Base-by-base conservation (phyloP, 2,113 vertebrate genomes). In the Bufo gargarizans region DNA sequence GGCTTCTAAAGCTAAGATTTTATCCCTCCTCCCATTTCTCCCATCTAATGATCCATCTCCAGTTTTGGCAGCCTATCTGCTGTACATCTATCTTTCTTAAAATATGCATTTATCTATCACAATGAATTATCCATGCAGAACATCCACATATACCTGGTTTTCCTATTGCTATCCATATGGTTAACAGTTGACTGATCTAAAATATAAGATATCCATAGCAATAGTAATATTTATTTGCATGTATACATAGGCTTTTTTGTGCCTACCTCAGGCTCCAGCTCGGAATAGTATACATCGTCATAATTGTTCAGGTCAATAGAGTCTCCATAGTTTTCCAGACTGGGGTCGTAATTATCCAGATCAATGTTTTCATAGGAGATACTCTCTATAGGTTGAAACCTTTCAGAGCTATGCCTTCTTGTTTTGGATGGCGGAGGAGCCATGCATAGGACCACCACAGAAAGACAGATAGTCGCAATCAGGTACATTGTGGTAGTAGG, bases 261-360 rank as follows among this genome's bases (percentile, higher is more conserved):
- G 13, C 90, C 92, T 93, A 94, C 94, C 95, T 95, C 93, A 0
- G 92, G 92, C 81, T 90, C 93, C 11, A 93, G 87, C 89, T 95
- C 94, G 6, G 93, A 63, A 0, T 95, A 95, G 0, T 93, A 93
- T 55, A 90, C 91, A 45, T 95, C 93, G 82, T 94, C 94, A 1
- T 94, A 95, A 89, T 88, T 91, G 91, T 93, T 95, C 53, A 94
- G 85, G 87, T 95, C 93, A 61, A 93, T 86, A 83, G 91, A 91
- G 1, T 95, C 94, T 0, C 92, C 91, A 0, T 95, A 94, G 67
- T 33, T 92, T 4, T 95, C 93, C 47, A 83, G n/a, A 0, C 89
- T 93, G 84, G 91, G 89, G 71, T 91, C 91, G 0, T 94, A 92
- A 89, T 90, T 94, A 49, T 89, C 91, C 77, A 94, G 67, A 5